Conservation (phyloP, 35 echinoderm and acorn worm genomes). For the Hemicentrotus pulcherrimus region DNA sequence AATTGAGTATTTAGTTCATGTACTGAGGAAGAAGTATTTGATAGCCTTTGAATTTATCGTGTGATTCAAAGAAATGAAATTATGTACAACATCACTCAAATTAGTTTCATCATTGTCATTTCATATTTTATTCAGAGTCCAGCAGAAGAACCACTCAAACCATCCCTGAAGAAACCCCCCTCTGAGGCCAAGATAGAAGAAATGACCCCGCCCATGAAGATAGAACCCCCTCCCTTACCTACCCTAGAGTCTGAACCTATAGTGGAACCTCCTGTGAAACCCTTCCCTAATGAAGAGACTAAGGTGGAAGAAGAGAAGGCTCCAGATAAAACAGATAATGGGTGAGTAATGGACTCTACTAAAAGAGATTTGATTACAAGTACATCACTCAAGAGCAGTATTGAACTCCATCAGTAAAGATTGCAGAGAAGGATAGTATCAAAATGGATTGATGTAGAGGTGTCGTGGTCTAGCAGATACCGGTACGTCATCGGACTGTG, state of each 20-base stretch:
- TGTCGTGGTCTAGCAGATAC: too few relatives aligned
- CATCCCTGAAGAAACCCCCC: slow-evolving; percentile 32
- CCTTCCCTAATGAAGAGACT: not conserved
- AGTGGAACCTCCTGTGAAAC: not conserved
- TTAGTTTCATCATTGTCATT: not conserved
- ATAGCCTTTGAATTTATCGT: not conserved
- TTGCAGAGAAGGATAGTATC: too few relatives aligned
- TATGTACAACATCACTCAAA: not conserved
- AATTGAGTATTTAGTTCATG: not conserved
- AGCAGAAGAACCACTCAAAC: slow-evolving; percentile 20
- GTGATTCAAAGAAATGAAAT: not conserved
- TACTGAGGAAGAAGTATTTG: not conserved
- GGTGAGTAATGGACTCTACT: not conserved
- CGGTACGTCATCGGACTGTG: too few relatives aligned
- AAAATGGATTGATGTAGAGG: too few relatives aligned
- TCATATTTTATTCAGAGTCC: not conserved
- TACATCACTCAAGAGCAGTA: too few relatives aligned
- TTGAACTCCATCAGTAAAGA: too few relatives aligned
- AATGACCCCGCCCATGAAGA: not conserved
- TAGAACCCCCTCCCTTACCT: not conserved
- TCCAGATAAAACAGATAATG: not conserved
- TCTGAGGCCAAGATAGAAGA: not conserved
- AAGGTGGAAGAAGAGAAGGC: slow-evolving; percentile 39
- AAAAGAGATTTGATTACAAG: too few relatives aligned
- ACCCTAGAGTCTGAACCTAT: not conserved